Conservation (phyloP, 1,140 invertebrate genomes). For the Plectrocnemia conspersa region DNA sequence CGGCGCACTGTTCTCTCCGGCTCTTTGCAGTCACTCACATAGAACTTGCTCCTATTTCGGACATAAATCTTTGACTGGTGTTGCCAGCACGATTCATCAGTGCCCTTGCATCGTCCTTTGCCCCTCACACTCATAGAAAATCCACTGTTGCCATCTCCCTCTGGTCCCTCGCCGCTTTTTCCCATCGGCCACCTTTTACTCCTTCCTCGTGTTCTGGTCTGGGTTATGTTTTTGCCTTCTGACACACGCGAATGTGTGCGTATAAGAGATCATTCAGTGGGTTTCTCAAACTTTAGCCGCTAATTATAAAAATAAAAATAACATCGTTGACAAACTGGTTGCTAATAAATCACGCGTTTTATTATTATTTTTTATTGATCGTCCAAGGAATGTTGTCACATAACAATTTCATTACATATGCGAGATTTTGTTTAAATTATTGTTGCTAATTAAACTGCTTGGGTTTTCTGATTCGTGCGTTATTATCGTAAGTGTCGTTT, state of each 20-base stretch:
- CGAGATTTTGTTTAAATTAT: no score
- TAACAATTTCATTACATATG: no score
- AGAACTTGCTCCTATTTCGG: constrained; percentile 36
- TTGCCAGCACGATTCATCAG: constrained; percentile 35
- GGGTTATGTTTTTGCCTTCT: constrained; percentile 24
- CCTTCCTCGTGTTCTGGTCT: constrained; percentile 27
- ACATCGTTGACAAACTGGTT: no score
- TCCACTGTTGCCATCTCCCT: background rate
- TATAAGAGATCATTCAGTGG: no score
- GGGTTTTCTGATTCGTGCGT: no score
- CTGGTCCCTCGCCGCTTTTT: constrained; percentile 14
- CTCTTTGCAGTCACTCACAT: constrained; percentile 36
- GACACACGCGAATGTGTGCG: background rate
- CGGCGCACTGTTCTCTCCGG: constrained; percentile 26
- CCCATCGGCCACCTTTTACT: constrained; percentile 29
- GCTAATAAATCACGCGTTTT: no score
- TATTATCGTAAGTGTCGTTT: no score
- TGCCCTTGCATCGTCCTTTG: constrained; percentile 15
- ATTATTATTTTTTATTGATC: no score
- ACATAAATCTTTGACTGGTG: constrained; percentile 35
- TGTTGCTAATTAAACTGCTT: no score
- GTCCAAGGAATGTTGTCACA: no score
- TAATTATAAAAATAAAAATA: no score
- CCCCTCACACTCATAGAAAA: constrained; percentile 1
- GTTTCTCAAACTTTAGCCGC: no score